Percentiles rank a stretch among this genome's conserved stretches.
These are phyloP conservation scores for Tanypteryx hageni DNA, from an alignment of 2,888 invertebrate species.

Conservation along the genomic window DNA sequence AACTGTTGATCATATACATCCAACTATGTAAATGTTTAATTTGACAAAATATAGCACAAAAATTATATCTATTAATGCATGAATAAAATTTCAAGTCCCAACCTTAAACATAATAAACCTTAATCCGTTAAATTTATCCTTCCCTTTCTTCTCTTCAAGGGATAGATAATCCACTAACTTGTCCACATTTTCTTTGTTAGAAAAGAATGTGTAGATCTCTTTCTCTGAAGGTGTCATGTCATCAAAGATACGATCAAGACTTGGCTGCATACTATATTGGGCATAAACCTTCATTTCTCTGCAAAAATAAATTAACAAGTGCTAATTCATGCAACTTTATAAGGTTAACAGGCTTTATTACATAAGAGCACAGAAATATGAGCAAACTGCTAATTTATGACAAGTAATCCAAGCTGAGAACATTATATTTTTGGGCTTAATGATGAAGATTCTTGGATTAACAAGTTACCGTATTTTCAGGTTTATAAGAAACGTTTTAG, in stretches of 20 bases:
- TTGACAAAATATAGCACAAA: no score
- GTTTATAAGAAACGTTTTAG: no score
- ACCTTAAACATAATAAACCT: conserved; percentile 87
- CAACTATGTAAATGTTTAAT: no score
- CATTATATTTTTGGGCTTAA: background rate
- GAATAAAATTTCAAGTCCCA: conserved; percentile 66
- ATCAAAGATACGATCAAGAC: conserved; percentile 77
- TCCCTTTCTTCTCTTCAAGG: conserved; percentile 91
- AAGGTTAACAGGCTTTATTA: no score
- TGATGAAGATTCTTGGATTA: background rate
- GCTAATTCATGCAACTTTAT: no score
- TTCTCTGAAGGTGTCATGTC: conserved; percentile 82
- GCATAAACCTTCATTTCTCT: conserved; percentile 82
- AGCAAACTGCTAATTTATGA: no score
- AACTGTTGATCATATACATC: no score
- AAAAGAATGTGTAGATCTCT: conserved; percentile 83
- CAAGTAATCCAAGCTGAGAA: no score
- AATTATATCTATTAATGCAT: background rate
- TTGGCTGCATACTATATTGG: conserved; percentile 81
- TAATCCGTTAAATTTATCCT: conserved; percentile 85
- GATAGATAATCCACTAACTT: conserved; percentile 85
- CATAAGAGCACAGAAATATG: no score
- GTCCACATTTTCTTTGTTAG: conserved; percentile 81
- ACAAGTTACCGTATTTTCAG: no score
- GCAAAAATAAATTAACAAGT: conserved; percentile 64